A percentile compares a stretch with the other conserved stretches of the same genome.
phyloP scores from a whole-genome alignment of 2,797 vertebrate species.

The Allenopithecus nigroviridis region DNA sequence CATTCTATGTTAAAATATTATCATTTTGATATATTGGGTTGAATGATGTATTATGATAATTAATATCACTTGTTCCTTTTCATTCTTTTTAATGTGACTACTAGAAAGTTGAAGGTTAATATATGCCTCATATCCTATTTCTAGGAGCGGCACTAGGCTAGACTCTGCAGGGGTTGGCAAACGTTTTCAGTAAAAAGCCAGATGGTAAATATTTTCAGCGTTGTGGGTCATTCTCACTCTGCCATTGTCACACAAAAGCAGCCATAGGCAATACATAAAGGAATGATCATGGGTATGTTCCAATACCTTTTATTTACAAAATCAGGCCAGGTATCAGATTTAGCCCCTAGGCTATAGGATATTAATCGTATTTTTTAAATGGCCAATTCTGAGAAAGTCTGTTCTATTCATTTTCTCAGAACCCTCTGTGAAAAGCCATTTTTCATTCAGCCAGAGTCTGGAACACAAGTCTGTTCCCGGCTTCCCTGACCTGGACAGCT shows the following conservation, averaged over 20 bases:
- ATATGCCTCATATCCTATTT: neutral
- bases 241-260: rapidly evolving
- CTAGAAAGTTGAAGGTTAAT: neutral
- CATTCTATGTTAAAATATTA: neutral
- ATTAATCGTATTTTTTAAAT: neutral
- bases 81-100: neutral
- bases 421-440: neutral
- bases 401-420: neutral
- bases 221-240: rapidly evolving
- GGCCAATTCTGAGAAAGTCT: neutral
- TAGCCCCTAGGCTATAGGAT: neutral
- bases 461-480: rapidly evolving
- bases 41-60: neutral
- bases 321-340: neutral
- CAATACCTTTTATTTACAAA: neutral
- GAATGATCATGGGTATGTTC: neutral
- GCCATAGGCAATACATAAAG: neutral
- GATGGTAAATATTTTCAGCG: neutral
- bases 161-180: neutral
- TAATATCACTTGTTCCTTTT: neutral
- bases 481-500: too few species aligned
- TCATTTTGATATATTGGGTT: neutral
- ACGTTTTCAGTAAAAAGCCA: neutral
- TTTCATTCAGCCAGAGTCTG: neutral
- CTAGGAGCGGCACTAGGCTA: neutral